Conservation (phyloP, 2,797 vertebrate species). For the Ptychobarbus kaznakovi region DNA sequence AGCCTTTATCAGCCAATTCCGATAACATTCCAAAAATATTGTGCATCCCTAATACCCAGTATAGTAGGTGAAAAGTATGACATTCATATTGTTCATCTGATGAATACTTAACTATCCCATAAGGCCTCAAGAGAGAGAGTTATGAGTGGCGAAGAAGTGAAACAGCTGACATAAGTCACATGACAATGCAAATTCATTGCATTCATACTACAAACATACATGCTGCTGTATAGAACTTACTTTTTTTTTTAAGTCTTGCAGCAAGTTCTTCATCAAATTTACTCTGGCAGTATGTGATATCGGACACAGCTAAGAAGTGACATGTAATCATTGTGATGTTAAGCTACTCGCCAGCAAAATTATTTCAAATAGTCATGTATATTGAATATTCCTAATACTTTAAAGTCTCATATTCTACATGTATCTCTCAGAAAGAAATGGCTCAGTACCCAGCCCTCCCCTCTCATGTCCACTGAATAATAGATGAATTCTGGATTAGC, state of each 20-base stretch:
- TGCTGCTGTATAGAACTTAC: neutral
- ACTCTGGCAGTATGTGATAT: neutral
- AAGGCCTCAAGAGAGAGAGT: neutral
- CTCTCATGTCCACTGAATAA: constrained; percentile 75
- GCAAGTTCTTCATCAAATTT: neutral
- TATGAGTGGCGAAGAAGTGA: neutral
- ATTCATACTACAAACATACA: neutral
- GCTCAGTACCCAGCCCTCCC: constrained; percentile 61
- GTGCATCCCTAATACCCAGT: too few species aligned
- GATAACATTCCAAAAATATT: too few species aligned
- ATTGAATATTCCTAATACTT: neutral
- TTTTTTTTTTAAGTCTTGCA: neutral
- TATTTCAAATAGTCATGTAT: neutral
- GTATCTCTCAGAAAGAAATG: constrained; percentile 14
- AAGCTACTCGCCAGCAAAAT: neutral
- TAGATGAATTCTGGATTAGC: constrained; percentile 73
- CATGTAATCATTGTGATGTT: too few species aligned
- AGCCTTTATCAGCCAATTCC: too few species aligned
- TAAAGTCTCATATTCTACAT: neutral
- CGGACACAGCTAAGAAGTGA: neutral
- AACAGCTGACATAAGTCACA: neutral
- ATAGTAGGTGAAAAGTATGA: neutral
- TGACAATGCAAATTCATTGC: neutral
- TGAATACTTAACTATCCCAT: neutral
- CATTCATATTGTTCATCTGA: neutral